Percentiles rank a stretch among this genome's conserved stretches.
These are phyloP conservation scores for Dascillus cervinus DNA, from an alignment of 2,888 invertebrate genomes.

Conservation along the genomic window DNA sequence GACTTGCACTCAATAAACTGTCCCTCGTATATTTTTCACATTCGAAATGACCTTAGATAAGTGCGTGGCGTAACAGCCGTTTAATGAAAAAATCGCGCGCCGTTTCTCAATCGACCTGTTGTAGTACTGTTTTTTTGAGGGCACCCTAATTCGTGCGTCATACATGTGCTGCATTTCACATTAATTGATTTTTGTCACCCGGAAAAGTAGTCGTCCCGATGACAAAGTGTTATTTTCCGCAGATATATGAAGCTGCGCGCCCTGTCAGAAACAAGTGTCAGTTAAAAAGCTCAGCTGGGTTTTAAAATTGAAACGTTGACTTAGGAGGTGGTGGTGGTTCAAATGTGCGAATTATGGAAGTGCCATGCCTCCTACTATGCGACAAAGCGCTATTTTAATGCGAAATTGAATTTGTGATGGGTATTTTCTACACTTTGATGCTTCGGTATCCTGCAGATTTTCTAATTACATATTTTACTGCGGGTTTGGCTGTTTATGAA, in stretches of 20 bases:
- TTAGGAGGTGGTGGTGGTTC: constrained; percentile 9
- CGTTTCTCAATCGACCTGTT: too few species aligned
- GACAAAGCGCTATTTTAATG: constrained; percentile 36
- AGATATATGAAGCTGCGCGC: constrained; percentile 14
- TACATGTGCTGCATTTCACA: too few species aligned
- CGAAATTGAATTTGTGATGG: constrained; percentile 39
- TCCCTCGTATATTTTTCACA: constrained; percentile 11
- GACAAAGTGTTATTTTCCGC: too few species aligned
- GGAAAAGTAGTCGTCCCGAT: too few species aligned
- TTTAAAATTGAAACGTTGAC: constrained; percentile 8
- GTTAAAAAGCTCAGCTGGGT: constrained; percentile 2
- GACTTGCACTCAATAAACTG: constrained; percentile 11
- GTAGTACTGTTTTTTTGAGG: too few species aligned
- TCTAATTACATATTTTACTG: constrained; percentile 36
- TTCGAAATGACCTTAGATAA: too few species aligned
- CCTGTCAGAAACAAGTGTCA: constrained; percentile 20
- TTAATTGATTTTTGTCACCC: too few species aligned
- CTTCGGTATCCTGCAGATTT: constrained; percentile 36
- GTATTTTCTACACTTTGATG: constrained; percentile 38
- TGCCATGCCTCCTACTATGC: constrained; percentile 28
- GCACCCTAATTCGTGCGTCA: too few species aligned
- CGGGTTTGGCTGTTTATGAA: constrained; percentile 24
- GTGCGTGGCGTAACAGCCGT: too few species aligned
- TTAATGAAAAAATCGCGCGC: too few species aligned
- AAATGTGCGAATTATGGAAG: constrained; percentile 22